Conservation (phyloP, 2,888 invertebrate genomes). For the Pseudococcus jackbeardsleyi region DNA sequence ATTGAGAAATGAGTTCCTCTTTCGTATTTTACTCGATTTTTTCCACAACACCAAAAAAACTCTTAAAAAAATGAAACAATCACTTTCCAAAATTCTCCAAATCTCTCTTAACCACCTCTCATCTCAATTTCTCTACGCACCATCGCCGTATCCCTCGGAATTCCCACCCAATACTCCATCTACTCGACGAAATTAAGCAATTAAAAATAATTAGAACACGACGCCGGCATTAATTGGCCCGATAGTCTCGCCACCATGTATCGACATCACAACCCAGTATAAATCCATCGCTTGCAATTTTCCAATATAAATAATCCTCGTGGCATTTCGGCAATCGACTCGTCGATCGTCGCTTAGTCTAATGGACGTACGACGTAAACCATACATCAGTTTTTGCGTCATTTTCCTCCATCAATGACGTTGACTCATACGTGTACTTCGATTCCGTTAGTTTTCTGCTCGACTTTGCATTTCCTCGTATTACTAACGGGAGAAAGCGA, state of each 20-base stretch:
- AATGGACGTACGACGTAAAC: not conserved
- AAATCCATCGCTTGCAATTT: conserved; percentile 11
- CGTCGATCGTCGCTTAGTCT: not conserved
- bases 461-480: conserved; percentile 40
- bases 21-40: no score
- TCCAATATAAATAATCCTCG: conserved; percentile 1
- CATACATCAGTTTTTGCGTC: not conserved
- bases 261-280: not conserved
- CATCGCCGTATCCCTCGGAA: not conserved
- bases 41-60: no score
- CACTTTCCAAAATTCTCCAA: no score
- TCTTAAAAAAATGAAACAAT: no score
- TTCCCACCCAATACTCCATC: not conserved
- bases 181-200: not conserved
- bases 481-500: conserved; percentile 39
- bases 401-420: not conserved
- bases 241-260: not conserved
- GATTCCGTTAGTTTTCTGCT: not conserved
- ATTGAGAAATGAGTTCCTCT: no score
- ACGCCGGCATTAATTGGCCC: not conserved
- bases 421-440: not conserved
- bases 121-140: no score
- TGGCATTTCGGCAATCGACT: not conserved
- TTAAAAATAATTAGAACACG: conserved; percentile 37
- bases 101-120: no score